These are phyloP conservation scores for Masticophis lateralis DNA, from an alignment of 2,797 vertebrate genomes.

Conservation along the genomic window DNA sequence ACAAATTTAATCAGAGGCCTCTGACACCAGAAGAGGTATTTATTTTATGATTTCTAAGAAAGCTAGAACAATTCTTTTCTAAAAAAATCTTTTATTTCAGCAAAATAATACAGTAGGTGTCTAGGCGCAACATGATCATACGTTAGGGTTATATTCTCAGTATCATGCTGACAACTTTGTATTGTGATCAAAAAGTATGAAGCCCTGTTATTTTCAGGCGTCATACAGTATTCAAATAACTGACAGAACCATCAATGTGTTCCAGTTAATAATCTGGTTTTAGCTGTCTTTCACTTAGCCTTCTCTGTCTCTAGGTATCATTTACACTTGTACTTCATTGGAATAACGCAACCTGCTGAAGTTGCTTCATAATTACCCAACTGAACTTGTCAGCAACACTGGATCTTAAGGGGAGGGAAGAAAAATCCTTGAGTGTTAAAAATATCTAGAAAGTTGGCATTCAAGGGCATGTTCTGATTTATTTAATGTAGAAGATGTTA, in stretches of 20 bases:
- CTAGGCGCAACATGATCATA: not conserved
- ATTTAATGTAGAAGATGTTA: not conserved
- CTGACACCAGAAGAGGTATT: slow-evolving; percentile 84
- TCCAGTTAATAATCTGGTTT: not conserved
- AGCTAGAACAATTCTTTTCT: not conserved
- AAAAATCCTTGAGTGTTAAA: not conserved
- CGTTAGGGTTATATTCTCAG: not conserved
- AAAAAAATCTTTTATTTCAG: not conserved
- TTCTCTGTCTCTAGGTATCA: not conserved
- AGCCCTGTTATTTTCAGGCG: not conserved
- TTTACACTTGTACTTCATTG: not conserved
- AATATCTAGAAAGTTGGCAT: not conserved
- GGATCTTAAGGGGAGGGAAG: not conserved
- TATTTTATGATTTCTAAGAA: not conserved
- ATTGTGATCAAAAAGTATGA: not conserved
- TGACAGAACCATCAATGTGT: not conserved
- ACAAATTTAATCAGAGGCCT: slow-evolving; percentile 68
- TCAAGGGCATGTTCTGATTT: not conserved
- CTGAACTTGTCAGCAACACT: not conserved
- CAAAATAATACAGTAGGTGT: not conserved
- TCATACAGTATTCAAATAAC: not conserved
- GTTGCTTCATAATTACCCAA: not conserved
- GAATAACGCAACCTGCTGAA: not conserved
- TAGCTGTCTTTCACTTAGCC: not conserved
- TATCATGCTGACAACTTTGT: not conserved